Evolutionary conservation across 2,888 invertebrate species (phyloP), one percentile per base, ranked within the genome.

Genomic region (Didymodactylos carnosus): DNA sequence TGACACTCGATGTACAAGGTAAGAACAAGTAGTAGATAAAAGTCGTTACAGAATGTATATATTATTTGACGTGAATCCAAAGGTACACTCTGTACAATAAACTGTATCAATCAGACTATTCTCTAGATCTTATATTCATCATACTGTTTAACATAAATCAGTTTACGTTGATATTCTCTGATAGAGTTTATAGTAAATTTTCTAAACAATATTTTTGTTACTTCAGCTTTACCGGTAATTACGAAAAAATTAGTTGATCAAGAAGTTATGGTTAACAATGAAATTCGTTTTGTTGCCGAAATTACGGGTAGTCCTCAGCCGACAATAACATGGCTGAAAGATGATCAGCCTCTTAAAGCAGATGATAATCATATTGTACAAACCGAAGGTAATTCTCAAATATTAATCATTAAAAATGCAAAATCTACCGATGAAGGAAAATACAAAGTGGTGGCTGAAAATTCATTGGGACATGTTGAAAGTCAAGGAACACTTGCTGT

Each of bases 261-360:
- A 16, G 69, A 69, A 39, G 72, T 69, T 41, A 69, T 69, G 35
- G 35, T 69, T 19, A 69, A 72, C 35, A 72, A 72, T 69, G 72
- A 69, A 27, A n/a, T 35, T 35, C 69, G 40, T 35, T 35, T 72
- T 10, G 46, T 29, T 69, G 40, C 69, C 10, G 69, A 27, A 19
- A 23, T 69, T 35, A 46, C 29, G 69, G 72, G 72, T 43, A 62
- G 43, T 39, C 72, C 72, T n/a, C 7, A 23, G 11, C 72, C 72
- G 5, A 69, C n/a, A 4, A 23, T 69, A 19, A 70, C 70, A 35
- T 73, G 73, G 73, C 39, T 39, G 16, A 70, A 71, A 70, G 70
- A 73, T 69, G 43, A 72, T 43, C 23, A 29, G 13, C 40, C 29
- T 43, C 35, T 72, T 43, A 35, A 11, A n/a, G 19, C 69, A 29